Percentiles rank a stretch among this genome's conserved stretches.
These are phyloP conservation scores for Hemiscyllium ocellatum DNA, from an alignment of 2,113 vertebrate genomes.

Conservation along the genomic window DNA sequence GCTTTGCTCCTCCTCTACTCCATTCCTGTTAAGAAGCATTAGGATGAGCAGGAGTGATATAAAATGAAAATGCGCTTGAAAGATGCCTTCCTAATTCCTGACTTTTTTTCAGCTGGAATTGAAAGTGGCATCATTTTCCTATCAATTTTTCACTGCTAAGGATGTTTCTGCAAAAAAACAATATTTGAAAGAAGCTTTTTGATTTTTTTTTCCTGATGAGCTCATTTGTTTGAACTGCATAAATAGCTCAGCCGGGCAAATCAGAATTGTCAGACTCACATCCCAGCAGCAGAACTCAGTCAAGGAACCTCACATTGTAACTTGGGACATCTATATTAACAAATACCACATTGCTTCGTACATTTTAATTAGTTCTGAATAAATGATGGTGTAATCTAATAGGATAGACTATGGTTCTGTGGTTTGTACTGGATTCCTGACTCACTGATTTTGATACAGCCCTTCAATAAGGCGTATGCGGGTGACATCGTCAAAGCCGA, in stretches of 20 bases:
- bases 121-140: not conserved
- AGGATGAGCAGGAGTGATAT: too few relatives aligned
- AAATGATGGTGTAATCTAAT: not conserved
- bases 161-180: not conserved
- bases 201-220: not conserved
- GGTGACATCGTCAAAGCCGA: not conserved
- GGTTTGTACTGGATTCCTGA: not conserved
- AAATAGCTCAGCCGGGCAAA: not conserved
- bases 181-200: not conserved
- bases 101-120: not conserved
- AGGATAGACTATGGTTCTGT: not conserved
- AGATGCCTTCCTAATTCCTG: not conserved
- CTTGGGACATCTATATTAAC: not conserved
- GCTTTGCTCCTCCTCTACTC: not conserved
- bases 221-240: conserved; percentile 4
- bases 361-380: not conserved
- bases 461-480: not conserved
- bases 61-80: not conserved
- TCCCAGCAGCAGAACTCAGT: not conserved
- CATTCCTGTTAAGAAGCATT: not conserved
- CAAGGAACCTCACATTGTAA: not conserved
- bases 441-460: not conserved
- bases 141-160: not conserved
- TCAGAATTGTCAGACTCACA: not conserved
- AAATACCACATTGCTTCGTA: not conserved